These are phyloP conservation scores for Vidua chalybeata DNA, from an alignment of 2,113 vertebrate species.

Conservation along the genomic window DNA sequence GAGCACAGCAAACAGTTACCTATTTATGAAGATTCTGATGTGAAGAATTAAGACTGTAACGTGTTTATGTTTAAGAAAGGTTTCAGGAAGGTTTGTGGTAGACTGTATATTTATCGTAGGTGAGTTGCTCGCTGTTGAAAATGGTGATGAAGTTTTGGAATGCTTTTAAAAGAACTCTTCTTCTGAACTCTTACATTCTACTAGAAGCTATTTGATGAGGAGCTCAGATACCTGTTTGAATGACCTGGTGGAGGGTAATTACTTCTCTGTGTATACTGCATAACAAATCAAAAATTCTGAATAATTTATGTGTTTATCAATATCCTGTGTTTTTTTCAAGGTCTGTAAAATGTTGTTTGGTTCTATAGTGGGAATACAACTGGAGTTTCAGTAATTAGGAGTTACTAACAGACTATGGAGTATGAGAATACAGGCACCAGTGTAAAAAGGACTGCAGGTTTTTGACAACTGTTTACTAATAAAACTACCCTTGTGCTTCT, in stretches of 20 bases:
- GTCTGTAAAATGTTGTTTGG: background rate
- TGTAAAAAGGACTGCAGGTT: background rate
- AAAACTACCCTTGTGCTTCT: background rate
- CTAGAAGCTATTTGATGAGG: background rate
- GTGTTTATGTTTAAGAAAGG: background rate
- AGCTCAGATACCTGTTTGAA: background rate
- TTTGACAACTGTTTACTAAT: background rate
- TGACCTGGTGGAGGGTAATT: background rate
- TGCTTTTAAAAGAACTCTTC: conserved; percentile 12
- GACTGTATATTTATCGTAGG: background rate
- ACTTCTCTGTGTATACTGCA: background rate
- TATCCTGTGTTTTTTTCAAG: background rate
- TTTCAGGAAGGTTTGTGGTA: conserved; percentile 2
- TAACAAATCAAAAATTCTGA: background rate
- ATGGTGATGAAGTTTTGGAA: background rate
- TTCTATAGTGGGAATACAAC: background rate
- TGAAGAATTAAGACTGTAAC: conserved; percentile 22
- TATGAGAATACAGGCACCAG: background rate
- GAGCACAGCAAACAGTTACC: conserved; percentile 71
- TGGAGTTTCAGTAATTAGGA: background rate
- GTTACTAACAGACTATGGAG: background rate
- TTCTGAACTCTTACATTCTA: background rate
- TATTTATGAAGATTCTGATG: conserved; percentile 37
- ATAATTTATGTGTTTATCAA: background rate
- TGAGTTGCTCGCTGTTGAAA: background rate